Base-by-base conservation (phyloP, 2,888 invertebrate species). In the Cantharis rufa region DNA sequence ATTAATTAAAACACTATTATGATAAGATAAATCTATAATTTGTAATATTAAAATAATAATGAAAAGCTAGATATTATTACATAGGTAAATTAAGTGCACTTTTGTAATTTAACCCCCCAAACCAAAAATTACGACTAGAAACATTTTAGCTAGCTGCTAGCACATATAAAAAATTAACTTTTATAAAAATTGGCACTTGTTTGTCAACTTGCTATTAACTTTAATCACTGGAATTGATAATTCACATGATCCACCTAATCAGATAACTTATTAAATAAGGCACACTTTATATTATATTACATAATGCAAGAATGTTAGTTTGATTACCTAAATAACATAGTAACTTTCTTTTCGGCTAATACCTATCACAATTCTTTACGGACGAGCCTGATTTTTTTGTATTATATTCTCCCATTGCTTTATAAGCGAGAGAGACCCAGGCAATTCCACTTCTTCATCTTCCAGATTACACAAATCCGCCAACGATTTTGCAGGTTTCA, bases 361-460 rank as follows among this genome's bases (percentile, higher is more conserved):
- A 48, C 48, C 48, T 74, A 80, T 81, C 78, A 78, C 81, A 80
- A 75, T 78, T 63, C 27, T 64, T 83, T 81, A 84, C 75, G 77
- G 75, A 66, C 78, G 77, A 69, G 72, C 81, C 78, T 85, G 90
- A 84, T 91, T 91, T 86, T 92, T 90, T 83, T 92, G 92, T 81
- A 95, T 95, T 82, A 94, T 90, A 78, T 92, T 94, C 88, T 95
- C 95, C 93, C 95, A 95, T 87, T 94, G 93, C 81, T 93, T 94
- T 84, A 95, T 95, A 79, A 95, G 90, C 64, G 94, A 93, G 84
- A 93, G 93, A 13, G 94, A 93, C 70, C 93, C 92, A 16, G 91
- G 89, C 82, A 89, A 89, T 84, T 90, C 84, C 10, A 84, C 78
- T 70, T 86, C 90, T 21, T 92, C 92, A 27, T 92, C 92, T 69